Percentiles rank a stretch among this genome's conserved stretches.
phyloP scores from a whole-genome alignment of 64 coral and sea anemone genomes.

The Montipora capricornis region DNA sequence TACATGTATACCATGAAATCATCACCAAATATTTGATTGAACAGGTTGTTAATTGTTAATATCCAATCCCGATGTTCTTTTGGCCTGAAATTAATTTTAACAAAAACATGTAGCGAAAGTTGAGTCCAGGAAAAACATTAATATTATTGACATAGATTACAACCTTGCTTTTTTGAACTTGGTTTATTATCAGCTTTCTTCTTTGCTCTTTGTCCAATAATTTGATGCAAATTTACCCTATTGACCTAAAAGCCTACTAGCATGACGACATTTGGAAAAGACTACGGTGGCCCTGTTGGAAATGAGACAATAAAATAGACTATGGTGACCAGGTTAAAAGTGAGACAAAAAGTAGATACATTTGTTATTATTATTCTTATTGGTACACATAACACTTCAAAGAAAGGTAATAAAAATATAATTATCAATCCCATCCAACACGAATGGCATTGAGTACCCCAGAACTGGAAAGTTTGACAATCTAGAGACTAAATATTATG shows the following conservation, averaged over 20 bases:
- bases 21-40: constrained; percentile 45
- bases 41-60: constrained; percentile 24
- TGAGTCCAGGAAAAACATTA: not conserved
- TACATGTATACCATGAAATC: constrained; percentile 48
- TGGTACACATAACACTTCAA: too few relatives aligned
- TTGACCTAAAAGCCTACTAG: not conserved
- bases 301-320: not conserved
- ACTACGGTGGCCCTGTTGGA: not conserved
- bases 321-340: not conserved
- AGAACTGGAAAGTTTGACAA: not conserved
- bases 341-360: not conserved
- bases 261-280: not conserved
- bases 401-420: not conserved
- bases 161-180: too few relatives aligned
- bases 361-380: too few relatives aligned
- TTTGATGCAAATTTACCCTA: too few relatives aligned
- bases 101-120: too few relatives aligned
- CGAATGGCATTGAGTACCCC: not conserved
- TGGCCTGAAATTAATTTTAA: constrained; percentile 7
- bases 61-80: constrained; percentile 12
- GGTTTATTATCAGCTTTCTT: too few relatives aligned
- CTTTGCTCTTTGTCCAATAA: too few relatives aligned
- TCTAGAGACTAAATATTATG: not conserved
- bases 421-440: not conserved
- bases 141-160: not conserved